phyloP scores from a whole-genome alignment of 2,888 invertebrate species.

The Cryptocephalus primarius region DNA sequence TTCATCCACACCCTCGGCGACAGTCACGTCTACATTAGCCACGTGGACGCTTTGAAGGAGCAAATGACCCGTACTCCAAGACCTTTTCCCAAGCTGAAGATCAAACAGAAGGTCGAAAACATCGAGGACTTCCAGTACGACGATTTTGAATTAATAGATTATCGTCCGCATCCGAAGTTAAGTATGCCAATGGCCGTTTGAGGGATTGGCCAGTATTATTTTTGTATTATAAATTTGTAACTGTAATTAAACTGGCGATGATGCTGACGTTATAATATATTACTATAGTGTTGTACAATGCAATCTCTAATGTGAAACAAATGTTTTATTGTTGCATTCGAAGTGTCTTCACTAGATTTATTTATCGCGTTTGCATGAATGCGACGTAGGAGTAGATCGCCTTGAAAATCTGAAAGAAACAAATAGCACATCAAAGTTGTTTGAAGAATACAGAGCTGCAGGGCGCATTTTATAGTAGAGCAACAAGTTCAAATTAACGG shows the following conservation, averaged over 20 bases:
- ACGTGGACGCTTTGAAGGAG: constrained; percentile 68
- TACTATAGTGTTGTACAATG: too few relatives aligned
- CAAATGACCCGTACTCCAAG: constrained; percentile 71
- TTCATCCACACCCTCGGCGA: constrained; percentile 93
- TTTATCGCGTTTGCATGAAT: not conserved
- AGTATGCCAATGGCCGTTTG: constrained; percentile 29
- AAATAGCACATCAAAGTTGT: not conserved
- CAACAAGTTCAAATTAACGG: too few relatives aligned
- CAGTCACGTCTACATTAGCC: constrained; percentile 88
- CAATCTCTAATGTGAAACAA: too few relatives aligned
- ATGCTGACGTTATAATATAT: too few relatives aligned
- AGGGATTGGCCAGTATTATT: not conserved
- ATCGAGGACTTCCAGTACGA: constrained; percentile 83
- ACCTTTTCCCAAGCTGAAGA: constrained; percentile 70
- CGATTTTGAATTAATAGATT: constrained; percentile 76
- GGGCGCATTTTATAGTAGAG: too few relatives aligned
- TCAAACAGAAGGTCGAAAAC: constrained; percentile 58
- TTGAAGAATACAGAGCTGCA: too few relatives aligned
- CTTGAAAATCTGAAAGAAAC: constrained; percentile 5
- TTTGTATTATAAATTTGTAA: not conserved
- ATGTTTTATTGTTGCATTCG: too few relatives aligned
- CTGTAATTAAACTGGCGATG: too few relatives aligned
- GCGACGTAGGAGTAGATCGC: constrained; percentile 6
- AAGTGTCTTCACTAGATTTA: too few relatives aligned
- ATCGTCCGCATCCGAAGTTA: constrained; percentile 82